Base-by-base conservation (phyloP, 2,888 invertebrate species). In the Elmis aenea region DNA sequence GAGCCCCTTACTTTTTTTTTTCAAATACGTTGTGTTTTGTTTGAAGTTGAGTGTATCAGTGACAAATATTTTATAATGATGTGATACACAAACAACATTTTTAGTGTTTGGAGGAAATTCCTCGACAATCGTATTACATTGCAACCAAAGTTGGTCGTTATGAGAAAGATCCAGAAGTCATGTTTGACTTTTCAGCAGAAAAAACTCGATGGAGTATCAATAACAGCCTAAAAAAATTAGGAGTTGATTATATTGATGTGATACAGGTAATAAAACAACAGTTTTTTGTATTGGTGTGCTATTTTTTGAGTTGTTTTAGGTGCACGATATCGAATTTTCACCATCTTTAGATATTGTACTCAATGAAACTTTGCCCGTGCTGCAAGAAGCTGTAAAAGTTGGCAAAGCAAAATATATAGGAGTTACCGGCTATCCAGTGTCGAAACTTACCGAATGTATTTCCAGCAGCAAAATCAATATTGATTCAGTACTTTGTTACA, bases 101-200 rank as follows among this genome's bases (percentile, higher is more conserved):
- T 6, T 22, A 52, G 52, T 50, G 50, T 44, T 29, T 52, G 21
- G 26, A 48, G 29, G 77, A 72, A 30, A 72, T 95, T 33, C 94
- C 94, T 0, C 72, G 96, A 20, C 62, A 83, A 40, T 76, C 88
- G 0, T 96, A 84, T 66, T 92, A 86, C 59, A 75, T 96, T 27
- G 90, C 83, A n/a, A 93, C 93, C 14, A 96, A 96, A 75, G 85
- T 89, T 3, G 90, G 90, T 3, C 78, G 94, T 13, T 95, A 94
- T 59, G 83, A 83, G 39, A 67, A 71, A 31, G 74, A 80, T 34
- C 74, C 74, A 2, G 73, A 75, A 13, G 71, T 76, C 28, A 88
- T 89, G 85, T 94, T 95, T 61, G 88, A 96, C 64, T 95, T 92
- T 65, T 79, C 86, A 0, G 70, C 75, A 0, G 79, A 85, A 52